These are phyloP conservation scores for Neosilurus mollespiculum DNA, from an alignment of 2,797 vertebrate genomes.

Conservation along the genomic window DNA sequence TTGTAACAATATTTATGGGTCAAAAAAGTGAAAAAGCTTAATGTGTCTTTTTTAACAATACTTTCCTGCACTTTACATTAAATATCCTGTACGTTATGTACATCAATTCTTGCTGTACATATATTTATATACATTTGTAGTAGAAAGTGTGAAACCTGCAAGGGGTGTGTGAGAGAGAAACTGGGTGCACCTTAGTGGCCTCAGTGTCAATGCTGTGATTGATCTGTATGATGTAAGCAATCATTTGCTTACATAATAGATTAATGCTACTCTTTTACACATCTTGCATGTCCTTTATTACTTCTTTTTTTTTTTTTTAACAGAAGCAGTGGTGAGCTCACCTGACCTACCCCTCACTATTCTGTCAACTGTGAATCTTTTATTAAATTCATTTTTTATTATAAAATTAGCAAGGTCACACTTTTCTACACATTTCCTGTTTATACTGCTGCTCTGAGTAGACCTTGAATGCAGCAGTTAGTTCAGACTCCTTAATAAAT, in stretches of 20 bases:
- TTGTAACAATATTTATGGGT: too few species aligned
- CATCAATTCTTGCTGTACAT: neutral
- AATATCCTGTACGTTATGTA: neutral
- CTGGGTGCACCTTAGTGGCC: neutral
- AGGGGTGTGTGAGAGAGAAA: too few species aligned
- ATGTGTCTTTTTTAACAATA: neutral
- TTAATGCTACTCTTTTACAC: neutral
- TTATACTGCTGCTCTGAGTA: neutral
- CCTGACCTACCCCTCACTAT: neutral
- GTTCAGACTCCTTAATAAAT: constrained; percentile 15
- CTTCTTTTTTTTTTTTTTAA: neutral
- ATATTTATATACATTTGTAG: neutral
- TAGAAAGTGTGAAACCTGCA: neutral
- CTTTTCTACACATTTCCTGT: constrained; percentile 19
- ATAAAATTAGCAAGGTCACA: neutral
- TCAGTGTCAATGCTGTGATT: neutral
- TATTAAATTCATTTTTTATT: neutral
- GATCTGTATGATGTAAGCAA: neutral
- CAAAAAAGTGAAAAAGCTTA: too few species aligned
- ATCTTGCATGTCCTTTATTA: neutral
- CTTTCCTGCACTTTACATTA: neutral
- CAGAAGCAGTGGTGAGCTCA: neutral
- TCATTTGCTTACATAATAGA: neutral
- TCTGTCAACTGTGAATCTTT: neutral
- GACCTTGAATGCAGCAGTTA: neutral